Conservation (phyloP, 2,113 vertebrate species). For the Tetrao urogallus region DNA sequence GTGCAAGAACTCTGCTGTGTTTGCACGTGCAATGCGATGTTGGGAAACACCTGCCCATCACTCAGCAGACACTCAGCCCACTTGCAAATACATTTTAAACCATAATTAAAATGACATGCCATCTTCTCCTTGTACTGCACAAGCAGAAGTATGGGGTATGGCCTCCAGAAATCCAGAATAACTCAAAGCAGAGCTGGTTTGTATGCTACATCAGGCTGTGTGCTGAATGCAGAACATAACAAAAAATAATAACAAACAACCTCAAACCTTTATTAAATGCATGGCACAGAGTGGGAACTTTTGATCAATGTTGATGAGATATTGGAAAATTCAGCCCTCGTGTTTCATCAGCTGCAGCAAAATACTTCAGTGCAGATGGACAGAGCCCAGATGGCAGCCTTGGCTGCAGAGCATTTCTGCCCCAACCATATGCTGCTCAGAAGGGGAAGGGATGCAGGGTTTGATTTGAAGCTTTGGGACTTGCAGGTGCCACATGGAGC, state of each 20-base stretch:
- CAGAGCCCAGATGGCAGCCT: conserved; percentile 22
- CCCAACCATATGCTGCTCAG: conserved; percentile 38
- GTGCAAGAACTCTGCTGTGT: neutral
- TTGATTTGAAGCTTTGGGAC: conserved; percentile 4
- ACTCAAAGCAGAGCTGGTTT: conserved; percentile 6
- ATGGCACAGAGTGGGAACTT: neutral
- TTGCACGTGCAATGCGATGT: conserved; percentile 11
- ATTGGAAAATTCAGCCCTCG: conserved; percentile 40
- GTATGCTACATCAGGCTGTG: neutral
- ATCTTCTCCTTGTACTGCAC: neutral
- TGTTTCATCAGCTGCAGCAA: conserved; percentile 21
- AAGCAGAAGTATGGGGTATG: neutral
- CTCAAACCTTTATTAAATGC: neutral
- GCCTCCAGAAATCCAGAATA: neutral
- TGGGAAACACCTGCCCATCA: conserved; percentile 30
- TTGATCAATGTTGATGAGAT: conserved; percentile 23
- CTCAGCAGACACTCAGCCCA: neutral
- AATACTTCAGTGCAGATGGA: neutral
- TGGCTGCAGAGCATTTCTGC: neutral
- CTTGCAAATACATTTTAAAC: neutral
- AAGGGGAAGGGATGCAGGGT: neutral
- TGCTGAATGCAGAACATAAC: neutral
- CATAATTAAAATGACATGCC: neutral
- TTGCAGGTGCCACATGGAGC: conserved; percentile 31
- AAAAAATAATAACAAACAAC: neutral